Base-by-base conservation (phyloP, 2,113 vertebrate species). In the Rhea pennata region DNA sequence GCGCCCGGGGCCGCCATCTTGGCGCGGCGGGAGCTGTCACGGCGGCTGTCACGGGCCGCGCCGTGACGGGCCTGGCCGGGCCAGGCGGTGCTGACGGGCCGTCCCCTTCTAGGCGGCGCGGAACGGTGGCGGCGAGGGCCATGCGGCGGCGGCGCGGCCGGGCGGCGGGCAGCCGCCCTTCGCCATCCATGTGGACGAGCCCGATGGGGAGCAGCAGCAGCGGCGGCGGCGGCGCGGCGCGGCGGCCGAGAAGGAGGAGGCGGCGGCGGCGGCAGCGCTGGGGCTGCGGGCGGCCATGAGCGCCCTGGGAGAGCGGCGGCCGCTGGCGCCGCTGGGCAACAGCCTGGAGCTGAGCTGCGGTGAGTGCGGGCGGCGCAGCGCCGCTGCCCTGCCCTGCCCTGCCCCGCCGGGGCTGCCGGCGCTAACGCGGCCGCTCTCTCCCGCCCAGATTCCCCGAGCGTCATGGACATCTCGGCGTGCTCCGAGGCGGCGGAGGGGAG, bases 401-500 rank as follows among this genome's bases (percentile, higher is more conserved):
- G 66, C 59, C 17, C 29, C 22, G 31, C 65, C 36, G 36, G 36
- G 36, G 26, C 29, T 39, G 33, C 48, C 8, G 1, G 1, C 40
- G 53, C 53, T 96, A 71, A 90, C 23, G 3, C 11, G 50, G 39
- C n/a, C 73, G 1, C 91, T 91, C 5, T 85, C 12, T 92, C 95
- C 59, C 44, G 23, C 75, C 64, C 75, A 99, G 99, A 98, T 82
- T 99, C 99, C 54, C 99, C 99, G 23, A 99, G 99, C 84, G 94
- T 96, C 69, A 98, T 98, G 99, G 99, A 99, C 83, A 99, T 99
- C 98, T 99, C 99, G 4, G 73, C 99, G 89, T 94, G 98, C 33
- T 59, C 95, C 31, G 99, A 99, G 62, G 59, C 95, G 20, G 99
- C 99, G 71, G 99, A 99, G 73, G 98, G 97, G 75, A 99, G 98